Base-by-base conservation (phyloP, 2,113 vertebrate species). In the Narcine bancroftii region DNA sequence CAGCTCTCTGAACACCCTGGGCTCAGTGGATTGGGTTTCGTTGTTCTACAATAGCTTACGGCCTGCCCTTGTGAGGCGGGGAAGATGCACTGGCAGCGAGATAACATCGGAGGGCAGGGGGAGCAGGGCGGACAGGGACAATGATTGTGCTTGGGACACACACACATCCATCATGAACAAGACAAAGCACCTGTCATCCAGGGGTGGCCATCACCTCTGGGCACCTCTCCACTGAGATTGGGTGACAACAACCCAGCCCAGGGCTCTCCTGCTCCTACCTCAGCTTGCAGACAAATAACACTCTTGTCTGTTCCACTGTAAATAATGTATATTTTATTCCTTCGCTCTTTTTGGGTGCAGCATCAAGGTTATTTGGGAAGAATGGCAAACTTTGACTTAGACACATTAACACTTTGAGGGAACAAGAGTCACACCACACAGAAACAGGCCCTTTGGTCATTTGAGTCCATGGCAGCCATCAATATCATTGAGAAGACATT, bases 131-230 rank as follows among this genome's bases (percentile, higher is more conserved):
- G 4, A 15, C 92, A 92, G 63, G 94, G 95, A 97, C 96, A 97
- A 96, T 96, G 95, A 93, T 42, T 2, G 92, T 93, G 93, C 95
- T 94, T 92, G 92, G 95, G 94, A 95, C 94, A 92, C 93, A 93
- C 94, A 96, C 94, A 93, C 95, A 97, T 97, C 96, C 95, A 96
- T 98, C 97, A 97, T 92, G 73, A 9, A 33, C 76, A 79, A 93
- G 94, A 97, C 97, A 98, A 97, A 97, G 95, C 94, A 94, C 93
- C 76, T 97, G 97, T 97, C 97, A 97, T 92, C 92, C 81, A 93
- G n/a, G 92, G 94, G 93, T 85, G 92, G 95, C 95, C 50, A 94
- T 93, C 94, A 96, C 95, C 95, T 95, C 95, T 92, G 95, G 95
- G 95, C 95, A 95, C 92, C 93, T 95, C 96, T 92, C 39, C 0